Evolutionary conservation across 1,140 invertebrate genomes (phyloP).

Genomic region (Neuroterus valhalla): DNA sequence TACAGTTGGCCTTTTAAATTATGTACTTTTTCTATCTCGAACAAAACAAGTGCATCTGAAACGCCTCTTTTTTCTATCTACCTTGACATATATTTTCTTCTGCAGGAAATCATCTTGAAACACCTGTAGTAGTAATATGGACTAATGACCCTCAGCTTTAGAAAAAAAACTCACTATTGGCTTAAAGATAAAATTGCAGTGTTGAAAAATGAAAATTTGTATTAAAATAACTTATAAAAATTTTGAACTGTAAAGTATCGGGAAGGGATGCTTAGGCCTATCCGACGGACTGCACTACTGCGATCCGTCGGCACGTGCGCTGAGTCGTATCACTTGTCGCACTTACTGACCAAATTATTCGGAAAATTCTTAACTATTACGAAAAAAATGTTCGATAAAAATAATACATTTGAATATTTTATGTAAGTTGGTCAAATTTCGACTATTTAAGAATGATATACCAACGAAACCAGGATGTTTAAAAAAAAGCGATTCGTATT

Average conservation of each 20-base stretch:
- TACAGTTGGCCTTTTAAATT: too few species aligned
- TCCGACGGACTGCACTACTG: slow-evolving; percentile 31
- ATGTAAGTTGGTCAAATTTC: too few species aligned
- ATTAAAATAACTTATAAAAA: background rate
- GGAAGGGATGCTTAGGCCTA: background rate
- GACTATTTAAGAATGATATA: too few species aligned
- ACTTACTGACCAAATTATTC: background rate
- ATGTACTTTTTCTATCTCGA: too few species aligned
- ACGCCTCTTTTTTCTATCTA: background rate
- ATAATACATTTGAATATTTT: too few species aligned
- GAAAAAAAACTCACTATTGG: background rate
- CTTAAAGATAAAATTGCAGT: too few species aligned
- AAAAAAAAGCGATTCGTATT: too few species aligned
- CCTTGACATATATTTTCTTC: too few species aligned
- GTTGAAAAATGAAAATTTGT: too few species aligned
- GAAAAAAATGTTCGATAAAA: too few species aligned
- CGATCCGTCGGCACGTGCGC: slow-evolving; percentile 43
- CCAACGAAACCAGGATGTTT: too few species aligned
- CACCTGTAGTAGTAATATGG: background rate
- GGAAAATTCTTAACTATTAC: background rate
- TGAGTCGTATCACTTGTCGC: background rate
- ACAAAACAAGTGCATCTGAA: too few species aligned
- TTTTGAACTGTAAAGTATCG: background rate
- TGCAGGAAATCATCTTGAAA: background rate
- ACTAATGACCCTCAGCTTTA: background rate